phyloP scores from a whole-genome alignment of 2,797 vertebrate genomes.

The Danio aesculapii region DNA sequence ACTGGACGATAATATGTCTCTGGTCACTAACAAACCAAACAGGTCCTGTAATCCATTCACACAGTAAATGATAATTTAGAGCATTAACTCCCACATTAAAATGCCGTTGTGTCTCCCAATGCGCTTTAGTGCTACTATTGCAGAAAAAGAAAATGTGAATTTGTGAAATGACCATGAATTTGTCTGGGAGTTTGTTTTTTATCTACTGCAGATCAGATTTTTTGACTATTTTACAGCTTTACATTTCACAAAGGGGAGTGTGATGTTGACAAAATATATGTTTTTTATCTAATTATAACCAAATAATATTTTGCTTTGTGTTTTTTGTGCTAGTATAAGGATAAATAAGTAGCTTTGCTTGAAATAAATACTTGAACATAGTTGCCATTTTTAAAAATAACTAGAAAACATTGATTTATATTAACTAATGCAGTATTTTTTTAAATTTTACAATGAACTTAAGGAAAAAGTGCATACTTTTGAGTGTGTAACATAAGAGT shows the following conservation, averaged over 20 bases:
- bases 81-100: not conserved
- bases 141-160: not conserved
- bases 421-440: no score
- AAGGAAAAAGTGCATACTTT: no score
- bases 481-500: no score
- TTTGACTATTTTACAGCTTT: not conserved
- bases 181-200: not conserved
- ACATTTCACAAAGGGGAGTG: not conserved
- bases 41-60: not conserved
- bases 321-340: no score
- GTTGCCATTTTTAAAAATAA: no score
- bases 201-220: not conserved
- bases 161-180: not conserved
- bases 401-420: no score
- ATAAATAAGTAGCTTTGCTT: no score
- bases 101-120: not conserved
- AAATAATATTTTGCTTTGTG: no score
- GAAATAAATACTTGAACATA: no score
- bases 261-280: no score
- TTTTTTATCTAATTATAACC: no score
- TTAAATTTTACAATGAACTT: no score
- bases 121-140: not conserved
- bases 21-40: not conserved
- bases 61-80: not conserved
- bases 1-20: not conserved